Evolutionary conservation across 1,140 invertebrate genomes (phyloP), one percentile per base, ranked within the genome.

Genomic region (Oscheius sp.): DNA sequence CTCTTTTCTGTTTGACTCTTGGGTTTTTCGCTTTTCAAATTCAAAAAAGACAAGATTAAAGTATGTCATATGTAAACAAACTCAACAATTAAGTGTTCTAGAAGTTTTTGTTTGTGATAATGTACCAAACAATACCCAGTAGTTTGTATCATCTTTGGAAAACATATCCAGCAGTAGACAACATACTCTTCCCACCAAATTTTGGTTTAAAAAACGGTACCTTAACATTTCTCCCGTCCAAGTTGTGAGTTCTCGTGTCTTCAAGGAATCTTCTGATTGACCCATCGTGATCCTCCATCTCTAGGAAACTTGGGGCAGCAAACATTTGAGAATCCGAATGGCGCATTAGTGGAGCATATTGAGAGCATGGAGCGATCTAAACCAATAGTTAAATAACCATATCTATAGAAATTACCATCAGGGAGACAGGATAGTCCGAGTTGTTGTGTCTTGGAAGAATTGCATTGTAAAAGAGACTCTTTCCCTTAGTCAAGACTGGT

Each of bases 261-360:
- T 78, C 46, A 2, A 78, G 68, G 15, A 78, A 77, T 28, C 69
- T 49, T 2, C 65, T 38, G 20, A 78, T 49, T 10, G 62, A 63
- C 26, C 42, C 55, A 59, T 76, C 67, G 45, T 68, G 65, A 26
- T 78, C 77, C 65, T 78, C 77, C 32, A 78, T 66, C 32, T 78
- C 77, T 23, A 72, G 29, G 26, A 78, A 73, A 1, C 78, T 46
- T 1, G 65, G 55, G 18, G 71, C 49, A 4, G 76, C 75, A 64
- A 77, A 78, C 23, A 61, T 49, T 29, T 63, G 52, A 36, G 64
- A 67, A 42, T 78, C 75, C 1, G 67, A 64, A 36, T 77, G 62
- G 42, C 77, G 46, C 69, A 78, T 68, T 1, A 78, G 62, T 26
- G 77, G 77, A 36, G 77, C 75, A 46, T 78, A 78, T 65, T 76